Conservation (phyloP, 2,797 vertebrate species). For the Anniella stebbinsi region DNA sequence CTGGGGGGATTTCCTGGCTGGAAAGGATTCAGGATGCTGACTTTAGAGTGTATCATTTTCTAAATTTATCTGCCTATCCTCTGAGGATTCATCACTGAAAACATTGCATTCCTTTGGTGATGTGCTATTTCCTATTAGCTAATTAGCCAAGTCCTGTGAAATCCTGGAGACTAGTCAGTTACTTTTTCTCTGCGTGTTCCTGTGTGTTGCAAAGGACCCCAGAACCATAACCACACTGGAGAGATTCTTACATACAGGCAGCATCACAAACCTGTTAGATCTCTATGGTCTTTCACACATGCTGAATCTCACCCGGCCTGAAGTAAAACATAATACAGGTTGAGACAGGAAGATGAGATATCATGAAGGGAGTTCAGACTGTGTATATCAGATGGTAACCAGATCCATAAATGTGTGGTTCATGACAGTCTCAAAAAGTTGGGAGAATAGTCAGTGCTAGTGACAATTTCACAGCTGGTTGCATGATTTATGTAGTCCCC, state of each 20-base stretch:
- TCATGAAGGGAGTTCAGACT: no score
- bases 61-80: conserved; percentile 19
- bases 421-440: not conserved
- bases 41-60: conserved; percentile 24
- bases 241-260: conserved; percentile 6
- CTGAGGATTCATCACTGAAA: conserved; percentile 17
- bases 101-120: not conserved
- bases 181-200: conserved; percentile 15
- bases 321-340: not conserved
- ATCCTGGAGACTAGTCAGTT: conserved; percentile 27
- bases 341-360: not conserved
- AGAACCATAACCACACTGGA: not conserved
- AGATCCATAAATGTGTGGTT: not conserved
- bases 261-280: conserved; percentile 20
- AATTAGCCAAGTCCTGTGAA: not conserved
- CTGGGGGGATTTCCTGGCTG: conserved; percentile 38
- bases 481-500: not conserved
- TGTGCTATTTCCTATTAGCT: conserved; percentile 40
- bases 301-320: not conserved
- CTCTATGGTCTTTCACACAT: conserved; percentile 26
- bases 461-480: not conserved
- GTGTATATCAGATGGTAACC: not conserved
- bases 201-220: not conserved
- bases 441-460: not conserved
- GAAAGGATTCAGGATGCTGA: conserved; percentile 38